Percentiles rank a stretch among this genome's conserved stretches.
phyloP scores from a whole-genome alignment of 2,797 vertebrate genomes.

The Chromobotia macracanthus region DNA sequence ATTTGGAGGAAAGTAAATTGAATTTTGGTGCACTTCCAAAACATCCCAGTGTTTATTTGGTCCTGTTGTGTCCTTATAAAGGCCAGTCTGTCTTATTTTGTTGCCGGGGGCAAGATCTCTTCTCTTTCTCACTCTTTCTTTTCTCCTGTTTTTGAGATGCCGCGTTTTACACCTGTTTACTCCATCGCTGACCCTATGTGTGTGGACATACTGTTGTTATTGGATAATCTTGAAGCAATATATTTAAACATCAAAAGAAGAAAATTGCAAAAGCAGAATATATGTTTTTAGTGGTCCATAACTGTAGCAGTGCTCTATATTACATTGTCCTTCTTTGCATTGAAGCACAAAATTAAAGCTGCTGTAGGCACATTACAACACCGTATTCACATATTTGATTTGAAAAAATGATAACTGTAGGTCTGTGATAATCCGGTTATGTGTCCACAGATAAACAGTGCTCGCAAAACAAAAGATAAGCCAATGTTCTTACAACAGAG shows the following conservation, averaged over 20 bases:
- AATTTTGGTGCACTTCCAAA: slow-evolving; percentile 65
- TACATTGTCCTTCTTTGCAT: slow-evolving; percentile 9
- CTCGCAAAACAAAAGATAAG: neutral
- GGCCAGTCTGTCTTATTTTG: neutral
- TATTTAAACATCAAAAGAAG: slow-evolving; percentile 20
- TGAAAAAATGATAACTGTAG: neutral
- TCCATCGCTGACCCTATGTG: neutral
- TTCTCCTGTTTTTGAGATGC: neutral
- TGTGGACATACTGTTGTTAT: neutral
- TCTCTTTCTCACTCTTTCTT: neutral
- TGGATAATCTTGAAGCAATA: slow-evolving; percentile 19
- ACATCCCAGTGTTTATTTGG: slow-evolving; percentile 39
- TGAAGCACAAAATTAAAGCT: slow-evolving; percentile 22
- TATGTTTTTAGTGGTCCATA: slow-evolving; percentile 21
- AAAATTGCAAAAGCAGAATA: neutral
- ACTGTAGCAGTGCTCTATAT: slow-evolving; percentile 6
- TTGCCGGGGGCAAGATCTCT: slow-evolving; percentile 17
- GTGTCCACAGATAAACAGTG: neutral
- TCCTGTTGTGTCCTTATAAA: slow-evolving; percentile 22
- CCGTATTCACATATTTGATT: slow-evolving; percentile 18
- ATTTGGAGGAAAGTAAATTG: slow-evolving; percentile 59
- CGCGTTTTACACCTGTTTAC: slow-evolving; percentile 7
- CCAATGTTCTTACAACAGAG: neutral
- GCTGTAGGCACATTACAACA: neutral
- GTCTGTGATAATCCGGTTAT: neutral